These are phyloP conservation scores for Sylvietta virens DNA, from an alignment of 2,113 vertebrate species.

Conservation along the genomic window DNA sequence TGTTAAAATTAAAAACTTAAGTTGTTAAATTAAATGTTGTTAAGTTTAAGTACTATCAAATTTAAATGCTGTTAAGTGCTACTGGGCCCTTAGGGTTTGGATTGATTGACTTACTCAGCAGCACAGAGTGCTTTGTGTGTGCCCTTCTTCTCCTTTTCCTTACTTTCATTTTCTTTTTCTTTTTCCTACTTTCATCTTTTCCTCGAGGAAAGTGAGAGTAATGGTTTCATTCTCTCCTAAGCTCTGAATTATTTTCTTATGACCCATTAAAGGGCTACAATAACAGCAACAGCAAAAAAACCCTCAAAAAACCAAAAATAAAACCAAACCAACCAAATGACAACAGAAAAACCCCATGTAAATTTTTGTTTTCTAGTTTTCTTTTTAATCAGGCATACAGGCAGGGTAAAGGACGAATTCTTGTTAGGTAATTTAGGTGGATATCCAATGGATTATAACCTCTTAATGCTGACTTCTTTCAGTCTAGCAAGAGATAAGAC, in stretches of 20 bases:
- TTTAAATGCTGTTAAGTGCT: background rate
- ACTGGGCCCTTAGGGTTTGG: background rate
- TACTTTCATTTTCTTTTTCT: background rate
- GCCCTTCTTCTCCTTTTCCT: background rate
- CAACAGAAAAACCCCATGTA: fast-evolving
- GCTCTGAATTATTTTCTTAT: background rate
- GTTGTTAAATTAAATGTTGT: no score
- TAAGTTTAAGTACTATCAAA: background rate
- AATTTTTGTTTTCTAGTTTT: background rate
- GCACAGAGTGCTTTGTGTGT: background rate
- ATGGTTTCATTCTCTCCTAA: background rate
- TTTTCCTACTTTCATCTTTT: background rate
- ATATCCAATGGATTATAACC: background rate
- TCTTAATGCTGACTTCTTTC: background rate
- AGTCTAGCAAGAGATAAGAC: background rate
- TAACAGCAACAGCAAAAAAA: background rate
- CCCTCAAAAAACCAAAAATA: background rate
- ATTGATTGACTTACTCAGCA: background rate
- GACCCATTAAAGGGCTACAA: background rate
- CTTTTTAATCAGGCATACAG: background rate
- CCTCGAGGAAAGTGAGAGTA: background rate
- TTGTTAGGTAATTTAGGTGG: background rate
- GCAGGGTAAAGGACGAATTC: background rate
- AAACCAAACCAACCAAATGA: background rate
- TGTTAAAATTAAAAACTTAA: no score